Percentiles rank a stretch among this genome's conserved stretches.
These are phyloP conservation scores for Pseudomugil gertrudae DNA, from an alignment of 2,797 vertebrate species.

Conservation along the genomic window DNA sequence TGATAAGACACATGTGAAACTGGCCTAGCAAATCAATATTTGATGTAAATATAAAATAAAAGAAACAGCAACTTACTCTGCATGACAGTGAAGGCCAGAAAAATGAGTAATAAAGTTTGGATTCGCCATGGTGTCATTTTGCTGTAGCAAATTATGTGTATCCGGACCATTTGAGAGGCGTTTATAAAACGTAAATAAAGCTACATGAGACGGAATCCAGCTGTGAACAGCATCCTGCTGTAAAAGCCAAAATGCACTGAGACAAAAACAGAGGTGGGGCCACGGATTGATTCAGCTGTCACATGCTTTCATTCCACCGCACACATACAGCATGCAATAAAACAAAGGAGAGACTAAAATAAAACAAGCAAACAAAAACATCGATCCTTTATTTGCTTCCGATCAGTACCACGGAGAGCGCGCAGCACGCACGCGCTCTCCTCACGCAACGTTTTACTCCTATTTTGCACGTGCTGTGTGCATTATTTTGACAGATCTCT, in stretches of 20 bases:
- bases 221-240: background rate
- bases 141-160: constrained; percentile 32
- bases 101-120: constrained; percentile 40
- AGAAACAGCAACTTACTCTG: constrained; percentile 64
- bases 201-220: background rate
- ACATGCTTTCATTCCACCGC: background rate
- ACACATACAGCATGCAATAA: background rate
- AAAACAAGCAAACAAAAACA: too few species aligned
- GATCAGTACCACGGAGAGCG: constrained; percentile 61
- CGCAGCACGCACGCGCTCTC: background rate
- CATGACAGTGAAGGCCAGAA: constrained; percentile 57
- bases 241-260: background rate
- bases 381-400: background rate
- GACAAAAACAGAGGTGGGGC: constrained; percentile 14
- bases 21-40: background rate
- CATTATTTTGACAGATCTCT: constrained; percentile 17
- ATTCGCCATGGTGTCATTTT: constrained; percentile 66
- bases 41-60: background rate
- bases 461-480: background rate
- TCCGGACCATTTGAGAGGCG: constrained; percentile 35
- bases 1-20: background rate
- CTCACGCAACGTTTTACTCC: background rate
- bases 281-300: background rate
- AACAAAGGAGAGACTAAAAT: background rate
- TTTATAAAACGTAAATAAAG: background rate